A percentile compares a stretch with the other conserved stretches of the same genome.
These are phyloP conservation scores for Cremastinae sp. DNA, from an alignment of 2,888 invertebrate genomes.

Conservation along the genomic window DNA sequence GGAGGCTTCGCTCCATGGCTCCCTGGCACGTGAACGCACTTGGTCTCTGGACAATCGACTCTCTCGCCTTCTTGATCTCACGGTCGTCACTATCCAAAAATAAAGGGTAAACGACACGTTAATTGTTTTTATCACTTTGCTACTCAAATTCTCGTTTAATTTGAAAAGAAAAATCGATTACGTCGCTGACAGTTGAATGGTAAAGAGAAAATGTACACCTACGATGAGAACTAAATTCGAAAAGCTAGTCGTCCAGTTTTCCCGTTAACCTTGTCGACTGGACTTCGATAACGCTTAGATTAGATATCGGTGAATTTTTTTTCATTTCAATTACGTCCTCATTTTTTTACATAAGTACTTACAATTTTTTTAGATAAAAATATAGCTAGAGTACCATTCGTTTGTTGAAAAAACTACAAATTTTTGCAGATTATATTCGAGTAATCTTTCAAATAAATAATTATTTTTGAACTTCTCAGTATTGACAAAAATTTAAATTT, in stretches of 20 bases:
- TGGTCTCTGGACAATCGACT: slow-evolving; percentile 24
- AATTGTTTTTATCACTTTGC: too few species aligned
- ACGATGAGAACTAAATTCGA: slow-evolving; percentile 30
- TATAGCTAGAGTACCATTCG: too few species aligned
- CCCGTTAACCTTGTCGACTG: slow-evolving; percentile 39
- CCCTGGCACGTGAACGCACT: slow-evolving; percentile 16
- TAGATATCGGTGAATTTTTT: slow-evolving; percentile 50
- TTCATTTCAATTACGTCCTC: slow-evolving; percentile 6
- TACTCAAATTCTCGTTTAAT: too few species aligned
- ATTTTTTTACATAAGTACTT: not conserved
- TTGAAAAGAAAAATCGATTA: not conserved
- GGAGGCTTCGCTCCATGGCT: slow-evolving; percentile 89
- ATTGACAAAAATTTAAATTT: too few species aligned
- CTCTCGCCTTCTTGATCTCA: slow-evolving; percentile 22
- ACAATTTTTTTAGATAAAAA: not conserved
- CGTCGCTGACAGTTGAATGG: not conserved
- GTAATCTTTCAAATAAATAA: too few species aligned
- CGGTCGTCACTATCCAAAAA: slow-evolving; percentile 50
- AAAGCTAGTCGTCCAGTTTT: slow-evolving; percentile 22
- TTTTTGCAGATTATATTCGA: too few species aligned
- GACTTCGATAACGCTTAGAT: slow-evolving; percentile 52
- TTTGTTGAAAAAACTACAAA: not conserved
- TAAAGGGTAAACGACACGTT: not conserved
- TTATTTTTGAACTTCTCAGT: too few species aligned
- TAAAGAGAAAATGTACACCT: not conserved